Percentiles rank a stretch among this genome's conserved stretches.
These are phyloP conservation scores for Digitonthophagus gazella DNA, from an alignment of 2,888 invertebrate genomes.

Conservation along the genomic window DNA sequence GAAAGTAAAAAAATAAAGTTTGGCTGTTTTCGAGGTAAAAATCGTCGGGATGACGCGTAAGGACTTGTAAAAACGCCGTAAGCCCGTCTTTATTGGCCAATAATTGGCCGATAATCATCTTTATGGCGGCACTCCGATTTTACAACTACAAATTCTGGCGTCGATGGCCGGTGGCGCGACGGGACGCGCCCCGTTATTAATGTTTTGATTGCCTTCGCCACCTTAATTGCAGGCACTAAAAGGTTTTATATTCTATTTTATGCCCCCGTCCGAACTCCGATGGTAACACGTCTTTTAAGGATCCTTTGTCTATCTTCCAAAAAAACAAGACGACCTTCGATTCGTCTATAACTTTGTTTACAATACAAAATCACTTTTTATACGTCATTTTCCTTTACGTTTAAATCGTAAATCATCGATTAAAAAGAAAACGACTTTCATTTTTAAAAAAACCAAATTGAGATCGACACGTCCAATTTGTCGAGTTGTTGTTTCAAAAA, in stretches of 20 bases:
- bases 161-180: conserved; percentile 21
- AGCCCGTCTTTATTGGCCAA: conserved; percentile 45
- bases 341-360: background rate
- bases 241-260: conserved; percentile 15
- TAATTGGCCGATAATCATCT: conserved; percentile 47
- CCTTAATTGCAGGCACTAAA: conserved; percentile 11
- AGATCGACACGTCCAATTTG: conserved; percentile 11
- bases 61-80: conserved; percentile 10
- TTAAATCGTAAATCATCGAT: background rate
- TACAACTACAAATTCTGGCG: conserved; percentile 41
- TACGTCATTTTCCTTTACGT: background rate
- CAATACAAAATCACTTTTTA: background rate
- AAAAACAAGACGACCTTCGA: background rate
- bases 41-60: too few species aligned
- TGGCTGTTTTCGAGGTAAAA: too few species aligned
- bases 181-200: too few species aligned
- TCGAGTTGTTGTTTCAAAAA: background rate
- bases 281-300: conserved; percentile 26
- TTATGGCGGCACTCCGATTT: conserved; percentile 41
- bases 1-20: too few species aligned
- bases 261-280: background rate
- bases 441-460: too few species aligned
- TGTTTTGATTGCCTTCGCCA: conserved; percentile 3
- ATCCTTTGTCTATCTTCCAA: too few species aligned
- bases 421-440: background rate